Conservation (phyloP, 2,113 vertebrate species). For the Symphodus melops region DNA sequence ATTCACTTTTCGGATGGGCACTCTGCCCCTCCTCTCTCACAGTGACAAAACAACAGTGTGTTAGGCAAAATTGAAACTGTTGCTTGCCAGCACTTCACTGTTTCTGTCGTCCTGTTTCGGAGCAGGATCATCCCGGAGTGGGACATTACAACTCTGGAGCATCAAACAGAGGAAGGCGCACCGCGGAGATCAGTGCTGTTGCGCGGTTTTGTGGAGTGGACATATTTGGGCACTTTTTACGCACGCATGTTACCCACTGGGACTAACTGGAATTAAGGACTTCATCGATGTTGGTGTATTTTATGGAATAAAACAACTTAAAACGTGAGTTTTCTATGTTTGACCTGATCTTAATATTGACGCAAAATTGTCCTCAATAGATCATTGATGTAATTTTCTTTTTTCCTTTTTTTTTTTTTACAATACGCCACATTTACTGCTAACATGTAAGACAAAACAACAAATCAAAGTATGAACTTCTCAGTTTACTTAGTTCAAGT, state of each 20-base stretch:
- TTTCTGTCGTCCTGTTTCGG: slow-evolving; percentile 75
- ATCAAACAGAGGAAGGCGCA: slow-evolving; percentile 37
- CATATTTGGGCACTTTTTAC: slow-evolving; percentile 62
- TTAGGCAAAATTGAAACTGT: slow-evolving; percentile 91
- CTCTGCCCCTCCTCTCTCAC: slow-evolving; percentile 89
- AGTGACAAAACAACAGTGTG: slow-evolving; percentile 92
- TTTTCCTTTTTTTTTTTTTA: background rate
- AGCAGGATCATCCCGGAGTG: slow-evolving; percentile 69
- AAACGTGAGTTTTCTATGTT: slow-evolving; percentile 64
- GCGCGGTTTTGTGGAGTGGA: slow-evolving; percentile 45
- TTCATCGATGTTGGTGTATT: slow-evolving; percentile 33
- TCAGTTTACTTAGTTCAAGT: background rate
- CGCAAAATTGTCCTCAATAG: background rate
- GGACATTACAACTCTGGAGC: slow-evolving; percentile 60
- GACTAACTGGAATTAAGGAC: slow-evolving; percentile 67
- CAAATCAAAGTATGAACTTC: background rate
- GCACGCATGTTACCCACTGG: slow-evolving; percentile 66
- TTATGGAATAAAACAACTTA: slow-evolving; percentile 75
- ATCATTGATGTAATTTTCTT: background rate
- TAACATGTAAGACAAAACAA: background rate
- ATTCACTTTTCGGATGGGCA: slow-evolving; percentile 79
- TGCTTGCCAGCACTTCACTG: slow-evolving; percentile 79
- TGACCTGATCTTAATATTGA: background rate
- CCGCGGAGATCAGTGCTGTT: slow-evolving; percentile 43
- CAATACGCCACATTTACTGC: background rate